Evolutionary conservation across 2,113 vertebrate species (phyloP).

Genomic region (Murina feae): DNA sequence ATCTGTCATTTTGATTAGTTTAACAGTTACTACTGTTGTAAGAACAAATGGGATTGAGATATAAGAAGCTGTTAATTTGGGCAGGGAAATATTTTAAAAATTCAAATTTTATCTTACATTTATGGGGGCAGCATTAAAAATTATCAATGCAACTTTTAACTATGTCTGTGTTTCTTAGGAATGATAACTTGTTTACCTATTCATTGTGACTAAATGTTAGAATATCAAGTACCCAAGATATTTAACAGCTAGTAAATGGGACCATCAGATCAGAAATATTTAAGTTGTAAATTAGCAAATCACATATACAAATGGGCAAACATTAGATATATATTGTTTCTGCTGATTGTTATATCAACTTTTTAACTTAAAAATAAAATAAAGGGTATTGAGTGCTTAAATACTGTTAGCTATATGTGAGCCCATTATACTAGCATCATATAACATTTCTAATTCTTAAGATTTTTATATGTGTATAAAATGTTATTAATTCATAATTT

Average conservation of each 20-base stretch:
- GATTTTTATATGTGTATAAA: neutral
- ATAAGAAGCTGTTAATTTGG: slow-evolving; percentile 23
- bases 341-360: slow-evolving; percentile 22
- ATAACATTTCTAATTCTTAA: slow-evolving; percentile 52
- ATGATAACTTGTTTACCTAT: slow-evolving; percentile 30
- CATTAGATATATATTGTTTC: slow-evolving; percentile 48
- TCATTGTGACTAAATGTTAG: slow-evolving; percentile 44
- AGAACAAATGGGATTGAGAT: neutral
- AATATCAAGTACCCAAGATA: slow-evolving; percentile 30
- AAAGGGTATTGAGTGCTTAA: slow-evolving; percentile 40
- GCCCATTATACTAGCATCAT: slow-evolving; percentile 52
- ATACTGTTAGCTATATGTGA: slow-evolving; percentile 52
- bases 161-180: slow-evolving; percentile 34
- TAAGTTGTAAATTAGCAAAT: slow-evolving; percentile 43
- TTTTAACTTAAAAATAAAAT: slow-evolving; percentile 52
- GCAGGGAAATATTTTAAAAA: slow-evolving; percentile 47
- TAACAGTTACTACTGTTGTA: neutral
- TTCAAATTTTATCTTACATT: slow-evolving; percentile 48
- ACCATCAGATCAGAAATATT: slow-evolving; percentile 28
- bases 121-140: slow-evolving; percentile 64
- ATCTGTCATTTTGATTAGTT: slow-evolving; percentile 54
- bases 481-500: slow-evolving; percentile 41
- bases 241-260: slow-evolving; percentile 42
- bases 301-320: slow-evolving; percentile 27
- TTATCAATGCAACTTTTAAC: neutral